Conservation (phyloP, 2,888 invertebrate species). For the Pterobdella sp. region DNA sequence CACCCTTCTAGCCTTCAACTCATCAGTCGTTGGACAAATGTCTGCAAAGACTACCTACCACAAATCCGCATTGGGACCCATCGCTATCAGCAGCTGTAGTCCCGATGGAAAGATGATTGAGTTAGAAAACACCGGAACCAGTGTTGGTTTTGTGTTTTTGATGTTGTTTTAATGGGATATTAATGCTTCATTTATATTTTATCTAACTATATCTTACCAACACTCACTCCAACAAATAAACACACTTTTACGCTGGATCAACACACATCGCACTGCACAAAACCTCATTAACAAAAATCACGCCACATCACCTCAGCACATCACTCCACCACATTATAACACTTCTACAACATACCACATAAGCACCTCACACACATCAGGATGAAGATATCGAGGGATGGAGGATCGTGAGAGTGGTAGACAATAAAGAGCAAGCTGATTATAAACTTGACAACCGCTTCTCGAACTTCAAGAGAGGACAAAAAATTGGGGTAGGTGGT, state of each 20-base stretch:
- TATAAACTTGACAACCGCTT: conserved; percentile 29
- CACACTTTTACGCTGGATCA: too few relatives aligned
- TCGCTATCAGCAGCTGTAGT: conserved; percentile 46
- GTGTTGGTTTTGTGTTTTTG: too few relatives aligned
- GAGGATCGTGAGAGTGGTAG: conserved; percentile 32
- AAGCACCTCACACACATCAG: conserved; percentile 14
- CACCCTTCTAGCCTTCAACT: conserved; percentile 5
- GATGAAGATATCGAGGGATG: conserved; percentile 34
- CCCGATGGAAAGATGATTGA: conserved; percentile 53
- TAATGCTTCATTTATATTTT: too few relatives aligned
- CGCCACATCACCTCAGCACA: too few relatives aligned
- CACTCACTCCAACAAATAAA: too few relatives aligned
- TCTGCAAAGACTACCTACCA: conserved; percentile 56
- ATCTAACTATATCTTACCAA: too few relatives aligned
- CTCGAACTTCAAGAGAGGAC: conserved; percentile 27
- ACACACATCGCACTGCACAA: too few relatives aligned
- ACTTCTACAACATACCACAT: not conserved
- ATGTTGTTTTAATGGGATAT: too few relatives aligned
- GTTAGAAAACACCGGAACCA: conserved; percentile 53
- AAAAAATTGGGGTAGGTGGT: conserved; percentile 32
- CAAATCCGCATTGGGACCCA: conserved; percentile 32
- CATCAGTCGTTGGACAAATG: conserved; percentile 47
- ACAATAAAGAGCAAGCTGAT: conserved; percentile 28
- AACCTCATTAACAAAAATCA: too few relatives aligned
- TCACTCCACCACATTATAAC: not conserved